Evolutionary conservation across 2,797 vertebrate species (phyloP).

Genomic region (Enteromius fasciolatus): DNA sequence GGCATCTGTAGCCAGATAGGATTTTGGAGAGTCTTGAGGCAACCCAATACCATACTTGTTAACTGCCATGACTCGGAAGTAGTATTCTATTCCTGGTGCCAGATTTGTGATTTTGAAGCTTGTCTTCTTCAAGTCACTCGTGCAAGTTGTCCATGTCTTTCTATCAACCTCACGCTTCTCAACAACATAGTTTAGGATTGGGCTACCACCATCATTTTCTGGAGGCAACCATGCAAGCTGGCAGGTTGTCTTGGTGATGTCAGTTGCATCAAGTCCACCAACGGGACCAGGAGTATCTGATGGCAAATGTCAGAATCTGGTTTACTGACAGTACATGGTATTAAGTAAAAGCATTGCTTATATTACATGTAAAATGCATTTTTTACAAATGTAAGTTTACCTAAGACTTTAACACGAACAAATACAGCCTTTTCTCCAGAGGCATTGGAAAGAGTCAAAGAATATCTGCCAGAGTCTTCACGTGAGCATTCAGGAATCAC

Average conservation of each 20-base stretch:
- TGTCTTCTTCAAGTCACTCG: constrained; percentile 90
- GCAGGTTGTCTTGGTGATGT: constrained; percentile 91
- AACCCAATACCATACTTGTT: constrained; percentile 96
- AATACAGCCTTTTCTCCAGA: constrained; percentile 97
- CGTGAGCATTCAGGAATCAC: constrained; percentile 96
- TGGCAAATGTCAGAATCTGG: constrained; percentile 8
- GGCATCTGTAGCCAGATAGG: constrained; percentile 91
- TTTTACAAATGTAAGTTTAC: constrained; percentile 71
- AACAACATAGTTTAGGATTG: constrained; percentile 91
- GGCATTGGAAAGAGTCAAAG: constrained; percentile 89
- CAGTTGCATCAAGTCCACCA: constrained; percentile 84
- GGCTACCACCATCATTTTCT: constrained; percentile 96
- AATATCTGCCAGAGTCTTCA: constrained; percentile 97
- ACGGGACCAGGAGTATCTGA: constrained; percentile 98
- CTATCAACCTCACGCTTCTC: constrained; percentile 96
- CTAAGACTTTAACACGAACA: constrained; percentile 95
- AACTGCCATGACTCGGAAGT: constrained; percentile 93
- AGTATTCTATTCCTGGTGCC: constrained; percentile 91
- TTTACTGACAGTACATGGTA: neutral
- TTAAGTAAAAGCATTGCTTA: neutral
- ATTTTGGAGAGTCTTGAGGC: constrained; percentile 90
- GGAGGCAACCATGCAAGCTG: constrained; percentile 95
- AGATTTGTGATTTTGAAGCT: constrained; percentile 93
- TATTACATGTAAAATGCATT: constrained; percentile 22
- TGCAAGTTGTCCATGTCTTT: constrained; percentile 93